A percentile compares a stretch with the other conserved stretches of the same genome.
Conservation (phyloP, 2,113 vertebrate species). For the Psilopsiagon aurifrons region DNA sequence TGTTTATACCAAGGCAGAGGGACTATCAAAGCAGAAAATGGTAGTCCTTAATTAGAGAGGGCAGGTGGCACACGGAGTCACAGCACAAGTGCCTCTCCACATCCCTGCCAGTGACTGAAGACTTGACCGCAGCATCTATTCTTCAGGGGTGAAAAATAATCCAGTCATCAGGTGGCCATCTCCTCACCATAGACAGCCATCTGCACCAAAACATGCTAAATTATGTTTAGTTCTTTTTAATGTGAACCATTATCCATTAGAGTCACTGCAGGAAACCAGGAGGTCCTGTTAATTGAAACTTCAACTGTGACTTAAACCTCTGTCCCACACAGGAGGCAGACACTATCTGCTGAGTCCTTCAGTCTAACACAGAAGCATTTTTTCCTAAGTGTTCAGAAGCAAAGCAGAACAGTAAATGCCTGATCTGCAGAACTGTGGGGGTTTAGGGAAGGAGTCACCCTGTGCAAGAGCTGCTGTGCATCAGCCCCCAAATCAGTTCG, state of each 20-base stretch:
- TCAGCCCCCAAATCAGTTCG: neutral
- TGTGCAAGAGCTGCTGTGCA: neutral
- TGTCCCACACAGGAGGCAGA: conserved; percentile 33
- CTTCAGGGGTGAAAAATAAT: conserved; percentile 64
- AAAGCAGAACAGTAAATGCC: neutral
- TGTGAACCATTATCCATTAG: conserved; percentile 61
- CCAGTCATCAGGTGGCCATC: conserved; percentile 64
- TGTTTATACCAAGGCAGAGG: conserved; percentile 29
- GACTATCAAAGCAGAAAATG: conserved; percentile 62
- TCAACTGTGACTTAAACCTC: conserved; percentile 46
- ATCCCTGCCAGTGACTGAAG: conserved; percentile 41
- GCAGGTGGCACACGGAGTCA: conserved; percentile 65
- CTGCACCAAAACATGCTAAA: conserved; percentile 56
- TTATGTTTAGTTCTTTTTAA: conserved; percentile 68
- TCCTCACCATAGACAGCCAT: conserved; percentile 57
- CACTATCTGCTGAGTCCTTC: conserved; percentile 27
- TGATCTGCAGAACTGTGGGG: neutral
- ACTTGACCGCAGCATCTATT: conserved; percentile 59
- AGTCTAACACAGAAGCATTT: neutral
- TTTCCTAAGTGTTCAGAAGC: neutral
- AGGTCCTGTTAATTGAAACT: conserved; percentile 62
- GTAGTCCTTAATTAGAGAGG: conserved; percentile 65
- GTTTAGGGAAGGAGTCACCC: neutral
- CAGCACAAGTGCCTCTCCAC: conserved; percentile 29
- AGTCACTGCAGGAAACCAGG: conserved; percentile 31